Percentiles rank a stretch among this genome's conserved stretches.
These are phyloP conservation scores for Hydrotaea diabolus DNA, from an alignment of 2,888 invertebrate species.

Conservation along the genomic window DNA sequence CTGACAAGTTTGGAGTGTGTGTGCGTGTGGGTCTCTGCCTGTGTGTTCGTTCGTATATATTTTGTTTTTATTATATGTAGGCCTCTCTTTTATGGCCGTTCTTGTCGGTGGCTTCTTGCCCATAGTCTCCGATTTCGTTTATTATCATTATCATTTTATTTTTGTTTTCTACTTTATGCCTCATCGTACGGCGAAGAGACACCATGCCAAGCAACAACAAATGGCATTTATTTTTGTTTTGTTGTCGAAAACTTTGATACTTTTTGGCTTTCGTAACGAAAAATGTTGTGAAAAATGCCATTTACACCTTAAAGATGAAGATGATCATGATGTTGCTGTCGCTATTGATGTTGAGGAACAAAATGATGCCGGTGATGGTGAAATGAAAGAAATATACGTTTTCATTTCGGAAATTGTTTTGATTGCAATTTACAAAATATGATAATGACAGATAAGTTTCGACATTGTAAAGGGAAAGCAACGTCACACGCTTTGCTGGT, in stretches of 20 bases:
- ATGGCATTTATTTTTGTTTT: slow-evolving; percentile 35
- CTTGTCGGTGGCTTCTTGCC: slow-evolving; percentile 34
- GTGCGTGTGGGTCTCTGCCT: too few species aligned
- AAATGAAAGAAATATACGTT: neutral
- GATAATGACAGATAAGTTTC: neutral
- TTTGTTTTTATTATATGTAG: slow-evolving; percentile 24
- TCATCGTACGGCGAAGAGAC: slow-evolving; percentile 2
- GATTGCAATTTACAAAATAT: slow-evolving; percentile 24
- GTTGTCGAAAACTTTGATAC: slow-evolving; percentile 29
- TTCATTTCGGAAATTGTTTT: slow-evolving; percentile 33
- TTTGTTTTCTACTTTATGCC: slow-evolving; percentile 17
- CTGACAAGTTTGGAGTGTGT: slow-evolving; percentile 27
- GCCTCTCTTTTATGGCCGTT: slow-evolving; percentile 37
- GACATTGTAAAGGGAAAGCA: too few species aligned
- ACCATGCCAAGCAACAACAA: neutral
- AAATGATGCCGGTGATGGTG: neutral
- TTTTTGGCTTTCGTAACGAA: slow-evolving; percentile 28
- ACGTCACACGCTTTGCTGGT: too few species aligned
- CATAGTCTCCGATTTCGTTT: slow-evolving; percentile 16
- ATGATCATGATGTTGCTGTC: neutral
- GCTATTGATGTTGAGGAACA: neutral
- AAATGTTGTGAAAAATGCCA: slow-evolving; percentile 33
- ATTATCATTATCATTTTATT: slow-evolving; percentile 42
- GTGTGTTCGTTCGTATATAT: slow-evolving; percentile 2
- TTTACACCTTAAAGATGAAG: slow-evolving; percentile 37